These are phyloP conservation scores for Phaenicophaeus curvirostris DNA, from an alignment of 2,797 vertebrate species.

Conservation along the genomic window DNA sequence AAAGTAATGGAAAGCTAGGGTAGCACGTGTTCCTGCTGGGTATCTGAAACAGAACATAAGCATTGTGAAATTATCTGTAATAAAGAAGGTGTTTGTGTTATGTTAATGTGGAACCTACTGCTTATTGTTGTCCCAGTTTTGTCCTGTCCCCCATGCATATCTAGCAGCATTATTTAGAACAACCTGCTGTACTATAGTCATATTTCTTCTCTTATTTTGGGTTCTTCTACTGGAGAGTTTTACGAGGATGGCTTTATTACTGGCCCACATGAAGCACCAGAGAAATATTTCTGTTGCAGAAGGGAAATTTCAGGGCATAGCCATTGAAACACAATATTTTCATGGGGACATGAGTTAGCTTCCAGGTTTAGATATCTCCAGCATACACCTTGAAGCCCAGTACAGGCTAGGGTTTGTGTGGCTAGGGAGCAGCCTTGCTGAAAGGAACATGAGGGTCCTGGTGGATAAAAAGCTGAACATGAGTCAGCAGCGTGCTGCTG, in stretches of 20 bases:
- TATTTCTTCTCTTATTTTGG: background rate
- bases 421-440: background rate
- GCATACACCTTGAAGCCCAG: background rate
- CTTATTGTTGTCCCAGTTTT: fast-evolving
- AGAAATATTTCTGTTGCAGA: background rate
- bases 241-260: background rate
- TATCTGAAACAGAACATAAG: background rate
- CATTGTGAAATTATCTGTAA: background rate
- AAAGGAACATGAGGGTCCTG: too few species aligned
- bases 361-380: background rate
- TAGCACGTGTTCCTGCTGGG: background rate
- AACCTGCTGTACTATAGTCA: background rate
- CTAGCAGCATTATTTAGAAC: background rate
- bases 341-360: background rate
- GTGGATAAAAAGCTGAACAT: too few species aligned
- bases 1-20: background rate
- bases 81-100: background rate
- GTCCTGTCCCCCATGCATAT: background rate
- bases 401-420: background rate
- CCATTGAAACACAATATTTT: background rate
- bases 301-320: background rate
- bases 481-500: too few species aligned
- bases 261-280: background rate
- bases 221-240: background rate
- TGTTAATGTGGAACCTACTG: background rate